Percentiles rank a stretch among this genome's conserved stretches.
Evolutionary conservation across 1,140 invertebrate genomes (phyloP).

Genomic region (Metaphire vulgaris): DNA sequence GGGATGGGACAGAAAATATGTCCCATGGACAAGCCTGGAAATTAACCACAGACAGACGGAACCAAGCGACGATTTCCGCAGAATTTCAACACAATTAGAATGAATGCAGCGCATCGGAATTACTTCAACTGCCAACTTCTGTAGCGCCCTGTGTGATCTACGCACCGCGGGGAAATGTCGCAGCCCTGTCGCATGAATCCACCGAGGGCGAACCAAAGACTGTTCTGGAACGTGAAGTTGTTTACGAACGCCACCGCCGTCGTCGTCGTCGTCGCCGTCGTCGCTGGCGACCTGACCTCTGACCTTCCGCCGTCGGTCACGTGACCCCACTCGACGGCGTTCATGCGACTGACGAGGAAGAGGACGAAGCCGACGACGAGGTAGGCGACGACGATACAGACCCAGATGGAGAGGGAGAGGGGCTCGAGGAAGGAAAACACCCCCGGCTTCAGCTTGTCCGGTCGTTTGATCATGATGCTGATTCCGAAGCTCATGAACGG

Average conservation of each 20-base stretch:
- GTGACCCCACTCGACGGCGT: neutral
- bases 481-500: slow-evolving; percentile 37
- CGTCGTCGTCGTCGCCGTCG: no score
- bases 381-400: slow-evolving; percentile 86
- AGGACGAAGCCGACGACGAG: slow-evolving; percentile 85
- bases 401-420: slow-evolving; percentile 87
- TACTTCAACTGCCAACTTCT: neutral
- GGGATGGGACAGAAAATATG: no score
- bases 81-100: no score
- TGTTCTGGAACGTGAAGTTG: neutral
- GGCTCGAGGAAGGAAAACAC: slow-evolving; percentile 94
- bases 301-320: neutral
- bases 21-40: no score
- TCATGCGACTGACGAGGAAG: slow-evolving; percentile 69
- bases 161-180: neutral
- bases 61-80: neutral
- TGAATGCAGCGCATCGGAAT: neutral
- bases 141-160: neutral
- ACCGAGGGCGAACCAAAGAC: neutral
- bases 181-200: neutral
- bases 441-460: neutral
- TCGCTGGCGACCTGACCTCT: neutral
- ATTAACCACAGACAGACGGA: no score
- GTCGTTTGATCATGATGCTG: slow-evolving; percentile 35
- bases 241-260: neutral